Base-by-base conservation (phyloP, 1,140 invertebrate genomes). In the Drosophila rufa region DNA sequence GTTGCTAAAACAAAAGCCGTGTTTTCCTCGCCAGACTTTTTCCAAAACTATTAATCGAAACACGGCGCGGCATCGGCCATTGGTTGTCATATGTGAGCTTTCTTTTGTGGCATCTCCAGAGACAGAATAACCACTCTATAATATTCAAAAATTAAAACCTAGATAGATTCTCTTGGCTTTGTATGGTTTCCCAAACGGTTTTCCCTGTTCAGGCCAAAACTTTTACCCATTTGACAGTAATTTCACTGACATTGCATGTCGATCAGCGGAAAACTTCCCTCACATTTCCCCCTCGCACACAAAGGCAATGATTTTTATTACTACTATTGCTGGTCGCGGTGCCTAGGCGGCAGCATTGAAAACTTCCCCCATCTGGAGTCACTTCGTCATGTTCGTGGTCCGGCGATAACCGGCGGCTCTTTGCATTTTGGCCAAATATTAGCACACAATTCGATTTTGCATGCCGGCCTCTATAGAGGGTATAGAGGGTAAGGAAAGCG, bases 361-460 rank as follows among this genome's bases (percentile, higher is more conserved):
- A 60, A 64, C 70, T 59, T 45, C 42, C 25, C 62, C 36, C 74
- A 67, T 51, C 36, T 59, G 61, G 58, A 79, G 82, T 70, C 67
- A 84, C 68, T 84, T 74, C 82, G 79, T 84, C 78, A 82, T 69
- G 61, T 79, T 70, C 67, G 60, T 75, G 71, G 73, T 22, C 14
- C 27, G 25, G 8, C 71, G 15, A 50, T 75, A 65, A 45, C 75
- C 75, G 66, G 46, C 19, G 64, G 65, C 74, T 79, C 42, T 61
- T 33, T 61, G 50, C 55, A 61, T 61, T 80, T 69, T 58, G 61
- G 61, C 60, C 83, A 87, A 87, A 87, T 87, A 87, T 87, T 87
- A 87, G 80, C 83, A 87, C 83, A 89, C 83, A 84, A 87, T 87
- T 89, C 84, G 80, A 86, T 86, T 86, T 86, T 86, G 84, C 84